Base-by-base conservation (phyloP, 2,888 invertebrate genomes). In the Malthinus seriepunctatus region DNA sequence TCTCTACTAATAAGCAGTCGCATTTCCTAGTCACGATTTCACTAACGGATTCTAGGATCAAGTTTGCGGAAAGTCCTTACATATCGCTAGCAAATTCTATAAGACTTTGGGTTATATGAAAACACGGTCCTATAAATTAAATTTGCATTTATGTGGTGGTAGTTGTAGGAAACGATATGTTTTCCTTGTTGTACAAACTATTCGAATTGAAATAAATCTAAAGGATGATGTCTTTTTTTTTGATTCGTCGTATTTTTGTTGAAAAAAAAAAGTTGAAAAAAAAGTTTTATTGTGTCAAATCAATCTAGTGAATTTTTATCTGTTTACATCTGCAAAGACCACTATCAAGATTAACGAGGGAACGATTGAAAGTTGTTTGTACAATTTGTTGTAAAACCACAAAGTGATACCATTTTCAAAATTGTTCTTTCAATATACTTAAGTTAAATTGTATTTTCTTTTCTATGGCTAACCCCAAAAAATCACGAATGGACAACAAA, bases 21-120 rank as follows among this genome's bases (percentile, higher is more conserved):
- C 54, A 54, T 59, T 59, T 59, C 59, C 59, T 54, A 59, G 59
- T 59, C 59, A 59, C 54, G 59, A 59, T 55, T 55, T 55, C 54
- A 48, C 59, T 59, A 59, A 59, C 53, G 54, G 54, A 59, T 54
- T 59, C 54, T 39, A 51, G 54, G 51, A 54, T 55, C 51, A 55
- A 59, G 54, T 55, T 55, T 59, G 54, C 39, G 54, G 59, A 50
- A 54, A 54, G 54, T 53, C 59, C 54, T 59, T 54, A 59, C 46
- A 59, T 50, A 54, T 50, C 44, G 50, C 50, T 46, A 31, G 53
- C 45, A 50, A 35, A 59, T 59, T 53, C 49, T 37, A 42, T 53
- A 58, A 59, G 54, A 50, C 47, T 48, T 23, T n/a, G 32, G 39
- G 54, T 35, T 47, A 38, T 38, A 39, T 47, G 46, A 37, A 52